Conservation (phyloP, 2,888 invertebrate genomes). For the Tinea pellionella region DNA sequence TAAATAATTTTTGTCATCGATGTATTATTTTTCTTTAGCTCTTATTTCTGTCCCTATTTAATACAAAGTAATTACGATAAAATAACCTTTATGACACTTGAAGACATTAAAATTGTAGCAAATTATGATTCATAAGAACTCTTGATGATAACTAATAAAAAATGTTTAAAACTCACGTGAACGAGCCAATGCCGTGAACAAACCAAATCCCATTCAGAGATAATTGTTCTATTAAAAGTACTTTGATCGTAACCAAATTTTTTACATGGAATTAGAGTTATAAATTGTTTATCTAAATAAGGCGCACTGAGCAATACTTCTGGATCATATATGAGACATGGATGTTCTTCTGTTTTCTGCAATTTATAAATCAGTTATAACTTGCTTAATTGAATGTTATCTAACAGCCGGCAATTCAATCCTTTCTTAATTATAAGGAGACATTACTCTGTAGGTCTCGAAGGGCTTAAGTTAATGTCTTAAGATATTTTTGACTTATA, state of each 20-base stretch:
- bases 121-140: background rate
- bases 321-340: slow-evolving; percentile 56
- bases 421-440: no score
- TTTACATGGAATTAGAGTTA: slow-evolving; percentile 44
- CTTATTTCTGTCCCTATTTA: no score
- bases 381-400: no score
- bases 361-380: slow-evolving; percentile 17
- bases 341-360: slow-evolving; percentile 43
- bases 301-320: slow-evolving; percentile 34
- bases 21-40: no score
- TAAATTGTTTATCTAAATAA: slow-evolving; percentile 27
- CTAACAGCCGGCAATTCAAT: no score
- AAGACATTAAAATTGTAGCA: background rate
- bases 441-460: no score
- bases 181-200: slow-evolving; percentile 68
- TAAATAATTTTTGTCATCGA: no score
- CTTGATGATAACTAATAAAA: background rate
- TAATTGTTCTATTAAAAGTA: slow-evolving; percentile 71
- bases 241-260: slow-evolving; percentile 66
- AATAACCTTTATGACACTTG: background rate
- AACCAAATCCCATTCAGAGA: slow-evolving; percentile 75
- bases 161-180: slow-evolving; percentile 41
- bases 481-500: no score
- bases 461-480: no score
- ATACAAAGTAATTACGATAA: no score